Base-by-base conservation (phyloP, 2,113 vertebrate species). In the Ploceus nigricollis region DNA sequence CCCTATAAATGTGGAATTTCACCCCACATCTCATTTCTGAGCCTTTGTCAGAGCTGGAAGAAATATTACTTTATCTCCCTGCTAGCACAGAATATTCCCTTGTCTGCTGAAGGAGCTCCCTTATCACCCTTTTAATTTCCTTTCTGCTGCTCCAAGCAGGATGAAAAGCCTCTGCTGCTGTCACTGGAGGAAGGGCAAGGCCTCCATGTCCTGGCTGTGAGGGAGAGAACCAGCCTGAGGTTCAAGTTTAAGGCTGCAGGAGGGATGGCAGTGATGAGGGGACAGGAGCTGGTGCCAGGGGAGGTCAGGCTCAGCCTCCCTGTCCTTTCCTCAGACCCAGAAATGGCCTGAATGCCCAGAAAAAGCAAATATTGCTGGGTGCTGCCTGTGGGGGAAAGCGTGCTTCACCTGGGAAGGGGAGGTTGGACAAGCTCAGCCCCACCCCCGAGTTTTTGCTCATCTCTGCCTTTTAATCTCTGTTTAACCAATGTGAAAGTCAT, bases 71-170 rank as follows among this genome's bases (percentile, higher is more conserved):
- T 96, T 72, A 93, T 92, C 76, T 95, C 30, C 0, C 40, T 2
- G 69, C 88, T 79, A 79, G 87, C 44, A 64, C 84, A 77, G 80
- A 58, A 60, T 86, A 89, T 84, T 94, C 86, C 66, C 71, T 82
- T 0, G 1, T 17, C 92, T 81, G 79, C 82, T 4, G 8, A 69
- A 73, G 66, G 71, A 76, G 76, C 73, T 87, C 66, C 58, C 83
- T 96, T 96, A 93, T 96, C 92, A 3, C 76, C 79, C 82, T 75
- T 94, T 96, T 97, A 85, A 97, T 97, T 97, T 97, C 96, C 97
- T 95, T 54, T 42, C 54, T 21, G 25, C 56, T 16, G 71, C 45
- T 54, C 13, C 6, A 4, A 48, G 69, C 83, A 56, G 78, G 40
- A 70, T 65, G 73, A 58, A 25, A 33, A 77, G 39, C 48, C 42